Base-by-base conservation (phyloP, 2,113 vertebrate species). In the Ammodramus savannarum region DNA sequence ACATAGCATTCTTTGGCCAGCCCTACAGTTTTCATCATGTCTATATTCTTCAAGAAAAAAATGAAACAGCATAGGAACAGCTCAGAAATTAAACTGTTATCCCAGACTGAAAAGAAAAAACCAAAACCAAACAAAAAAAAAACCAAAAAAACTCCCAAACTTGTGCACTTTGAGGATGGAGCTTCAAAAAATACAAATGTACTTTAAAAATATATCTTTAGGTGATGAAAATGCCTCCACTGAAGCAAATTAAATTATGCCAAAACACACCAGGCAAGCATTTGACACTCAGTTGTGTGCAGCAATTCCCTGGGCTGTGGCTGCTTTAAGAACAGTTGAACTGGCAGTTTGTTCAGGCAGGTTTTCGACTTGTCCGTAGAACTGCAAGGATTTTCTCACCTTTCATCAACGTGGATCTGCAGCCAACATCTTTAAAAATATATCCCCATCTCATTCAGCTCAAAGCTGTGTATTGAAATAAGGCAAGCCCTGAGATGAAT, bases 371-470 rank as follows among this genome's bases (percentile, higher is more conserved):
- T 95, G 91, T 94, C 93, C 89, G 5, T 94, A 85, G 84, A 95
- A 66, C 38, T 79, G 85, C 71, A 76, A 95, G 81, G 62, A 95
- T 94, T 96, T 96, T 97, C 85, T 94, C 93, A 93, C 91, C 85
- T 95, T 79, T 91, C 41, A 0, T 91, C 87, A 74, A 68, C 0
- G 0, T 58, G 67, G 58, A 85, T 83, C 81, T 93, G 83, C 48
- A 94, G 95, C 88, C 85, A 95, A 82, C 69, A 66, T 89, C 95
- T 96, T 95, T 93, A 95, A 96, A 95, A 95, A 87, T 89, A 77
- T 39, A 66, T 55, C 74, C 67, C 5, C 2, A 23, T 83, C 62
- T 89, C 74, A 73, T 76, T 91, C 89, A 91, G 51, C 74, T 77
- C 34, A 43, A 76, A 91, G 71, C 17, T n/a, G 18, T 68, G 36